These are phyloP conservation scores for Acanthiza pusilla DNA, from an alignment of 2,797 vertebrate genomes.

Conservation along the genomic window DNA sequence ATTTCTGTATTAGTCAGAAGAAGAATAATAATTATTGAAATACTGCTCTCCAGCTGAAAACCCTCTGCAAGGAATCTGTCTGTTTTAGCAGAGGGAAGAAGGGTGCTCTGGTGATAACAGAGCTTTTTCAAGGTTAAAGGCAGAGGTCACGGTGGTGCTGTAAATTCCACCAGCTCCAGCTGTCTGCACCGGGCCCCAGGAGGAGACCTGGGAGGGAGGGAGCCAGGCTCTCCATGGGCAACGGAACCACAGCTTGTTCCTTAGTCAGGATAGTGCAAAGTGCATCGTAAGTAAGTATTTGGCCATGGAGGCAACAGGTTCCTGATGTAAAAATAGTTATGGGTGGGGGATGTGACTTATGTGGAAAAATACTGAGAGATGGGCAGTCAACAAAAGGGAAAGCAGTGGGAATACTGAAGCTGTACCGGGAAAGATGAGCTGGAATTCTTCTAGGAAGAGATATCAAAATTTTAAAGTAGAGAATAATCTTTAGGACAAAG, in stretches of 20 bases:
- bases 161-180: background rate
- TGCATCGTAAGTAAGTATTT: background rate
- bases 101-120: background rate
- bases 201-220: background rate
- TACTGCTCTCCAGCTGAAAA: background rate
- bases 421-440: background rate
- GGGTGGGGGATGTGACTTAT: background rate
- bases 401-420: background rate
- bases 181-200: background rate
- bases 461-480: background rate
- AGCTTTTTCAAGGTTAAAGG: constrained; percentile 38
- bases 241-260: background rate
- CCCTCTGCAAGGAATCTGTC: background rate
- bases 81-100: background rate
- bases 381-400: background rate
- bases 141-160: background rate
- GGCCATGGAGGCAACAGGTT: background rate
- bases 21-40: background rate
- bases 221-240: background rate
- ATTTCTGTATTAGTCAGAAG: background rate
- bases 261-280: background rate
- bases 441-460: background rate
- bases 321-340: background rate
- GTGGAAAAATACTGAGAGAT: background rate
- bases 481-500: background rate